phyloP scores from a whole-genome alignment of 1,140 invertebrate species.

The Drosophila nebulosa region DNA sequence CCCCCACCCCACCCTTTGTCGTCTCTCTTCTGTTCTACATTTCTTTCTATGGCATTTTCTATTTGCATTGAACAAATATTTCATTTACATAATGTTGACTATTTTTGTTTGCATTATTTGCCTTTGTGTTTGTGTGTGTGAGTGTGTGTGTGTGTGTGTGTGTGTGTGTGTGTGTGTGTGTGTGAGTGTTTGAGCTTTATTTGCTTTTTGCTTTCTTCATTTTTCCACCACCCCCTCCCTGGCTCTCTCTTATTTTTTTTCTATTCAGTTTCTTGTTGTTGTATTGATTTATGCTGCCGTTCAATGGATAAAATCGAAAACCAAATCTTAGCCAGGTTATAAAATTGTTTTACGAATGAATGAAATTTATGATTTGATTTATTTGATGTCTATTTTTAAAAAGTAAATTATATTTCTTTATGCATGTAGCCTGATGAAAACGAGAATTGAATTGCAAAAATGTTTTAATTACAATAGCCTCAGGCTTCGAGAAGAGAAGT shows the following conservation, averaged over 20 bases:
- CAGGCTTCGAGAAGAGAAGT: not conserved
- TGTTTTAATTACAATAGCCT: constrained; percentile 61
- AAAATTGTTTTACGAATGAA: constrained; percentile 17
- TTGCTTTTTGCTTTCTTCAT: not conserved
- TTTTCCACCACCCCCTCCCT: not conserved
- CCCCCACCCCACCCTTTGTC: too few species aligned
- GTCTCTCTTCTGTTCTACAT: constrained; percentile 33
- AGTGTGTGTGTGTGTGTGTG: constrained; percentile 17
- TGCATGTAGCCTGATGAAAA: constrained; percentile 17
- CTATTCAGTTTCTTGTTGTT: not conserved
- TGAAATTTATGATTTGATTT: not conserved
- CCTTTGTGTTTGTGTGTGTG: constrained; percentile 22
- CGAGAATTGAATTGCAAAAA: constrained; percentile 37
- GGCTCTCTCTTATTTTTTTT: not conserved
- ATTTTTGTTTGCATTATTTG: constrained; percentile 64
- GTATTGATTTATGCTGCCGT: constrained; percentile 56
- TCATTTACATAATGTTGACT: constrained; percentile 73
- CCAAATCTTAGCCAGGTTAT: constrained; percentile 10
- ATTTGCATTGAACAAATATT: constrained; percentile 69
- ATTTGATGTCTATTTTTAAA: not conserved
- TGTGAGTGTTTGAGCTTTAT: not conserved
- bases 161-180: constrained; percentile 11
- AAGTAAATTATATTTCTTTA: not conserved
- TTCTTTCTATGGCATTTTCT: constrained; percentile 49
- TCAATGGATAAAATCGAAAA: constrained; percentile 32